Evolutionary conservation across 64 coral and sea anemone species (phyloP).

Genomic region (Platygyra sinensis): DNA sequence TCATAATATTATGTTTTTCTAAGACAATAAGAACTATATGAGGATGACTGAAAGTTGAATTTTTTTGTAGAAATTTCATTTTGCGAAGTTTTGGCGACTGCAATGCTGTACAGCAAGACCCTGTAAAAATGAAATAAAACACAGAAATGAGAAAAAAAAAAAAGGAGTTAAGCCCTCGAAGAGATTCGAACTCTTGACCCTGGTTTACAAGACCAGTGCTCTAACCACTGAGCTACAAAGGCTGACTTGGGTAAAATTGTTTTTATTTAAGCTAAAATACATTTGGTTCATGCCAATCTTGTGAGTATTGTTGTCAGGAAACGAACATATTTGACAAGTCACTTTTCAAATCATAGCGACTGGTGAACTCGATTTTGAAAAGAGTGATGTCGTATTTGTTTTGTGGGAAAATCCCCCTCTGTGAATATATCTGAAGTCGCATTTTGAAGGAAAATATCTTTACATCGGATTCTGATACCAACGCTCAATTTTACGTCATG

Average conservation of each 20-base stretch:
- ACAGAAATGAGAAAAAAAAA: not conserved
- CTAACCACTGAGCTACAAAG: conserved; percentile 69
- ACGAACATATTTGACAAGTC: not conserved
- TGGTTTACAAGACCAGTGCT: conserved; percentile 78
- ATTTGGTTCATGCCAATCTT: not conserved
- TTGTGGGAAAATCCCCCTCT: not conserved
- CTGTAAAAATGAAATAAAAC: not conserved
- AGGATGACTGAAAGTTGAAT: too few species aligned
- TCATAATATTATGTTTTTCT: too few species aligned
- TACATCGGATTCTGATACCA: too few species aligned
- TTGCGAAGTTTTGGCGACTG: too few species aligned
- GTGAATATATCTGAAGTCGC: too few species aligned
- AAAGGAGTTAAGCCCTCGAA: conserved; percentile 2
- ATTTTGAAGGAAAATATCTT: too few species aligned
- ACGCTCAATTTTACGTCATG: too few species aligned
- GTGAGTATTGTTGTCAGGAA: not conserved
- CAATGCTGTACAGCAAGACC: too few species aligned
- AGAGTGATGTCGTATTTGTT: not conserved
- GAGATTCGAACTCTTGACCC: conserved; percentile 69
- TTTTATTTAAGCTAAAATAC: not conserved
- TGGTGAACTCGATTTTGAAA: not conserved
- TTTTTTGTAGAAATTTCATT: too few species aligned
- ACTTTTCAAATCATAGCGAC: not conserved
- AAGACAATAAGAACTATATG: too few species aligned
- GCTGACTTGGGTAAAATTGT: not conserved